Evolutionary conservation across 2,797 vertebrate genomes (phyloP), one percentile per base, ranked within the genome.

Genomic region (Merluccius polli): DNA sequence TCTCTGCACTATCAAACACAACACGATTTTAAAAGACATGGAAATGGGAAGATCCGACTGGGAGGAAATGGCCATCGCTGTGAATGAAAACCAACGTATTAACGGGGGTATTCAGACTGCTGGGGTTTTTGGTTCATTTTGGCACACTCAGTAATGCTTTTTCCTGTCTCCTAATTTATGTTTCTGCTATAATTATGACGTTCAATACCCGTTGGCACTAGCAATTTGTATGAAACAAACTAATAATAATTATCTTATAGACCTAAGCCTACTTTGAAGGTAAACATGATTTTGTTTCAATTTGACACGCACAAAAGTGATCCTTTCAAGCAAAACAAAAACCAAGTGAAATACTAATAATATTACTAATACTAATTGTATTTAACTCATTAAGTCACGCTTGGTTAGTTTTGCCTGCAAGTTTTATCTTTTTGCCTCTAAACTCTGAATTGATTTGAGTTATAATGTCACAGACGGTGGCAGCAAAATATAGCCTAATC

Each of bases 21-120:
- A 89, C 85, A 81, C 85, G 82, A 78, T 79, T 68, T 73, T 77
- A 71, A 77, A 33, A 79, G 79, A 87, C 79, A 72, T 44, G 77
- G 81, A 76, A 85, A 82, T 72, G 48, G 78, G 72, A 65, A 76
- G 76, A 72, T 73, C 59, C 74, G 73, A 72, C 76, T 52, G 35
- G 41, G 70, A 78, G 75, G 80, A 83, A 85, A 82, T 73, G 38
- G 73, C 74, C 10, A 13, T 31, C 21, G 21, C 52, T 59, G 24
- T 65, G 59, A 65, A 27, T 12, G 59, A 65, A 29, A 24, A 65
- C 52, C 52, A 63, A 24, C 59, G 9, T 4, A 11, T 11, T 27
- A 24, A 11, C 3, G 8, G 27, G 15, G 59, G 2, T 27, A 27
- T 24, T 59, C 52, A 9, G 21, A 59, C 21, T 24, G 52, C 52